phyloP scores from a whole-genome alignment of 2,888 invertebrate species.

The Megaustenia siamemsis region DNA sequence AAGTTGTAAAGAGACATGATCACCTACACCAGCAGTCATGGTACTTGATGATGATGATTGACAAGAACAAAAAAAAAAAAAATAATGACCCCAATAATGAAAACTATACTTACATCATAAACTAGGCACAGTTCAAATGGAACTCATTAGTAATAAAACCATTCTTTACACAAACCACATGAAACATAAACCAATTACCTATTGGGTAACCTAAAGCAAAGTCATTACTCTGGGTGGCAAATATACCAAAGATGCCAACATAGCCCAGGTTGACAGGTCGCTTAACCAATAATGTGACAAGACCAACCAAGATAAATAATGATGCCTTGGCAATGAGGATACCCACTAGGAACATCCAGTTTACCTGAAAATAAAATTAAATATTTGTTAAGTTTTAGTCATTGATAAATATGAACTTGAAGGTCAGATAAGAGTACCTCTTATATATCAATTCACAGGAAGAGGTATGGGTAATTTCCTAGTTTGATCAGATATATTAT shows the following conservation, averaged over 20 bases:
- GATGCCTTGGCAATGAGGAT: conserved; percentile 91
- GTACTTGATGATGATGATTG: no score
- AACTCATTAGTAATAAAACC: background rate
- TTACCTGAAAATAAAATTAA: conserved; percentile 78
- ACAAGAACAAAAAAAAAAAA: background rate
- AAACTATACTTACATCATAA: background rate
- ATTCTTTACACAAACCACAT: background rate
- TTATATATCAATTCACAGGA: no score
- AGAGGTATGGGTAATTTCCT: no score
- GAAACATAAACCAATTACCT: conserved; percentile 83
- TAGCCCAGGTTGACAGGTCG: conserved; percentile 89
- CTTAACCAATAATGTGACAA: conserved; percentile 87
- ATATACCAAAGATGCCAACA: conserved; percentile 95
- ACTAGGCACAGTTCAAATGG: background rate
- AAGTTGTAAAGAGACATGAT: no score
- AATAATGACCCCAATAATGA: background rate
- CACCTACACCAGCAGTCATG: no score
- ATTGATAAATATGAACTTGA: no score
- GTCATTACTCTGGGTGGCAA: conserved; percentile 97
- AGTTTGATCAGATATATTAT: no score
- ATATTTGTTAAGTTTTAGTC: background rate
- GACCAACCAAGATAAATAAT: conserved; percentile 85
- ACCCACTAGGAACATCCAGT: conserved; percentile 93
- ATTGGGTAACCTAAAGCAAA: conserved; percentile 98
- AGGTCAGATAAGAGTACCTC: no score